Conservation (phyloP, 1,140 invertebrate genomes). For the Pseudoatta argentina region DNA sequence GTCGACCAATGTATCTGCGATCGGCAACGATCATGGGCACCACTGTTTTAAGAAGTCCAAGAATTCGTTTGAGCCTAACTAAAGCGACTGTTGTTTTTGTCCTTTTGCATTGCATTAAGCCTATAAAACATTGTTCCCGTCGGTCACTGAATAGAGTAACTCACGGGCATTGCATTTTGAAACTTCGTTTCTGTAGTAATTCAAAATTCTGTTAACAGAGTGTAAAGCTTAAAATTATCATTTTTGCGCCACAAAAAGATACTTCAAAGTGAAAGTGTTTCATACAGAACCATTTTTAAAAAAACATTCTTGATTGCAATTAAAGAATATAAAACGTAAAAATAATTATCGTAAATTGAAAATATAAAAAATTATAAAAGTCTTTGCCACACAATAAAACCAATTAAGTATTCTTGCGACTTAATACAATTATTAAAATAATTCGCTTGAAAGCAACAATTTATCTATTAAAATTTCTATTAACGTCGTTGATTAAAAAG, state of each 20-base stretch:
- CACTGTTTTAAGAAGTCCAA: constrained; percentile 68
- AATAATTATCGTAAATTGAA: neutral
- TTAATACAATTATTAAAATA: neutral
- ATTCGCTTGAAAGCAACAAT: constrained; percentile 7
- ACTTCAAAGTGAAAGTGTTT: constrained; percentile 56
- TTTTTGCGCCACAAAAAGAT: neutral
- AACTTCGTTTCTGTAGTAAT: constrained; percentile 34
- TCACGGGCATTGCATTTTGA: constrained; percentile 74
- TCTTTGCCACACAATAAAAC: neutral
- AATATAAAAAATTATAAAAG: neutral
- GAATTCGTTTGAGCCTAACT: constrained; percentile 82
- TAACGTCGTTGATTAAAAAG: neutral
- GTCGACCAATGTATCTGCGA: neutral
- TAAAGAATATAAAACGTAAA: constrained; percentile 18
- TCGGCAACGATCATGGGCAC: constrained; percentile 4
- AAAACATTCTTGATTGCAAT: neutral
- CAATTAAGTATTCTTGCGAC: neutral
- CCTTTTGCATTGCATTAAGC: constrained; percentile 80
- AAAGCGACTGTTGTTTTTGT: constrained; percentile 75
- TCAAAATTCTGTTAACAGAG: constrained; percentile 25
- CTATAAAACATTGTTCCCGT: constrained; percentile 82
- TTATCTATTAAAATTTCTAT: neutral
- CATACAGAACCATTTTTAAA: too few species aligned
- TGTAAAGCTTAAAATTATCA: constrained; percentile 21
- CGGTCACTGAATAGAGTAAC: constrained; percentile 80